phyloP scores from a whole-genome alignment of 2,113 vertebrate species.

The Nesoenas mayeri region DNA sequence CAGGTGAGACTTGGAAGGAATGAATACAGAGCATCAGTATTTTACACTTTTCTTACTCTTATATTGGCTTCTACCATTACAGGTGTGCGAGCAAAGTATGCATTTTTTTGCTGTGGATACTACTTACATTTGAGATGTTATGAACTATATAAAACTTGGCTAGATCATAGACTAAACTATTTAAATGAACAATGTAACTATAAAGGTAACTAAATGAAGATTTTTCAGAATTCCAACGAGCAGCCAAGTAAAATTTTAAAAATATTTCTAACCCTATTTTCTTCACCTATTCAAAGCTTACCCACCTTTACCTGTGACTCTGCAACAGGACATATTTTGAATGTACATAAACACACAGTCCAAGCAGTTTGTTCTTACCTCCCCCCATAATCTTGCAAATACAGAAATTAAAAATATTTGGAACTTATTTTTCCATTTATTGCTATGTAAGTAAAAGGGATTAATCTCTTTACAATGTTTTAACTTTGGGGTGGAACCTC shows the following conservation, averaged over 20 bases:
- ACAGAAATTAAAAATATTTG: neutral
- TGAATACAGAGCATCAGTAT: neutral
- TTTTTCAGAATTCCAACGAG: neutral
- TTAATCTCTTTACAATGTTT: neutral
- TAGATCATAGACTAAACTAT: neutral
- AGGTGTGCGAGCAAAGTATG: neutral
- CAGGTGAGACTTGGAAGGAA: neutral
- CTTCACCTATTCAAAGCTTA: neutral
- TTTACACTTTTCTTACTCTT: neutral
- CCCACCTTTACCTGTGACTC: neutral
- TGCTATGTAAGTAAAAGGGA: neutral
- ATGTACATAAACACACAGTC: neutral
- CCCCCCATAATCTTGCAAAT: neutral
- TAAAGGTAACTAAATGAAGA: neutral
- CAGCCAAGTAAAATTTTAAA: neutral
- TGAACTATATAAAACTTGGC: neutral
- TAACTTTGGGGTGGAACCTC: conserved; percentile 23
- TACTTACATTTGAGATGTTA: neutral
- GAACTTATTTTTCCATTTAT: neutral
- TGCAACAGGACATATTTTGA: neutral
- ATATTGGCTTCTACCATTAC: neutral
- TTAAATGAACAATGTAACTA: neutral
- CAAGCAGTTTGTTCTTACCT: neutral
- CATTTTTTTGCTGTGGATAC: neutral
- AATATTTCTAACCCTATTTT: neutral